Base-by-base conservation (phyloP, 2,888 invertebrate species). In the Drosophila melanosoma region DNA sequence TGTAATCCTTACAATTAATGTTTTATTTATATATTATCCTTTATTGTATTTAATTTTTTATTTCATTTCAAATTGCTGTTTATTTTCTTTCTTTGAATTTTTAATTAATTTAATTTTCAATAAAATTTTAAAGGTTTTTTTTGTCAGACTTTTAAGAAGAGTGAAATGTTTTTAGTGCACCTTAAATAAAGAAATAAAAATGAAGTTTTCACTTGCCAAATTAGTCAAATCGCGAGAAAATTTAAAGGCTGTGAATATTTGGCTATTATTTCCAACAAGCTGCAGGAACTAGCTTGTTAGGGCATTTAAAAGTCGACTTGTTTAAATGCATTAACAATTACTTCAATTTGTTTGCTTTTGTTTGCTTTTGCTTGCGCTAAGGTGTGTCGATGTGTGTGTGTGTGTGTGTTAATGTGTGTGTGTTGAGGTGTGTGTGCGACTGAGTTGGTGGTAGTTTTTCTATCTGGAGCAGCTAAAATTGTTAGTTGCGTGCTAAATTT, bases 401-500 rank as follows among this genome's bases (percentile, higher is more conserved):
- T 66, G 53, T 64, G 67, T 67, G 29, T 29, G 5, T 29, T 10
- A 62, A 17, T 49, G n/a, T 60, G 49, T 51, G 59, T 69, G 57
- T 65, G 65, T 63, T 3, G 53, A 66, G 29, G 29, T 68, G 56
- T 75, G 64, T 67, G 61, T 56, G 57, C 53, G 58, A 29, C 66
- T 57, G 51, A 38, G 45, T 63, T 26, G 59, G 38, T 58, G 76
- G 48, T 66, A 64, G 74, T 65, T 76, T 63, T 73, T 73, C 68
- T 79, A 91, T 87, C 75, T 89, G 91, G 90, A 90, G 87, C 89
- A 86, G 80, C 82, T 83, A 81, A 90, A 91, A 88, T 83, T 84
- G 81, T 82, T 90, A 90, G 89, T 87, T 91, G 87, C 87, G 84
- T 89, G 89, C 84, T 80, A 76, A 78, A 88, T 91, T 74, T 81